Percentiles rank a stretch among this genome's conserved stretches.
These are phyloP conservation scores for Tromatobia lineatoria DNA, from an alignment of 2,888 invertebrate genomes.

Conservation along the genomic window DNA sequence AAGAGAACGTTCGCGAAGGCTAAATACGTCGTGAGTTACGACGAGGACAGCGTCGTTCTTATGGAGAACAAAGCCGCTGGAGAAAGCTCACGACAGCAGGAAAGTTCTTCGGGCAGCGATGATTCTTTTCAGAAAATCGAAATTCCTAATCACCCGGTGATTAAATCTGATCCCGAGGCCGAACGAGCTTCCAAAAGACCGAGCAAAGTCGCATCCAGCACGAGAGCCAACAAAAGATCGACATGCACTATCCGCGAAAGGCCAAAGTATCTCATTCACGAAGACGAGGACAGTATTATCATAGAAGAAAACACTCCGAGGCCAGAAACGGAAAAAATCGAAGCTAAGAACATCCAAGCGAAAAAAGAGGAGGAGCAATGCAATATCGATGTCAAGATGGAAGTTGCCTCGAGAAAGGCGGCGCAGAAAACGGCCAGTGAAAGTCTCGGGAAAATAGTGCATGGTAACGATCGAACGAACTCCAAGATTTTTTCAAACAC, in stretches of 20 bases:
- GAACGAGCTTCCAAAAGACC: conserved; percentile 62
- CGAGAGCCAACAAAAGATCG: conserved; percentile 61
- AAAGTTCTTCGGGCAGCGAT: background rate
- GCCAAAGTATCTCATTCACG: conserved; percentile 74
- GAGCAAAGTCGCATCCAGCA: conserved; percentile 54
- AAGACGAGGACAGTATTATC: conserved; percentile 76
- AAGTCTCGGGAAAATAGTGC: background rate
- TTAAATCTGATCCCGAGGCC: conserved; percentile 47
- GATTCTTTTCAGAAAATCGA: conserved; percentile 21
- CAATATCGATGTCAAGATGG: background rate
- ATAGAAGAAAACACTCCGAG: conserved; percentile 74
- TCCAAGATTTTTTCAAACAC: conserved; percentile 36
- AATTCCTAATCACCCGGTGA: conserved; percentile 24
- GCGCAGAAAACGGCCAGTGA: conserved; percentile 21
- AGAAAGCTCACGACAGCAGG: conserved; percentile 7
- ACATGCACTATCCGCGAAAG: conserved; percentile 51
- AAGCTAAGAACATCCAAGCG: conserved; percentile 8
- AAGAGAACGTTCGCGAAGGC: conserved; percentile 77
- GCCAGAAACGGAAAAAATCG: conserved; percentile 44
- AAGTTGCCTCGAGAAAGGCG: conserved; percentile 11
- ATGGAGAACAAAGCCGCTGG: conserved; percentile 77
- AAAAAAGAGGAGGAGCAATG: background rate
- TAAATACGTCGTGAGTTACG: conserved; percentile 81
- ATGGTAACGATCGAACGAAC: conserved; percentile 15
- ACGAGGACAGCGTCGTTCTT: conserved; percentile 80